Evolutionary conservation across 2,113 vertebrate genomes (phyloP).

Genomic region (Ceratotherium simum): DNA sequence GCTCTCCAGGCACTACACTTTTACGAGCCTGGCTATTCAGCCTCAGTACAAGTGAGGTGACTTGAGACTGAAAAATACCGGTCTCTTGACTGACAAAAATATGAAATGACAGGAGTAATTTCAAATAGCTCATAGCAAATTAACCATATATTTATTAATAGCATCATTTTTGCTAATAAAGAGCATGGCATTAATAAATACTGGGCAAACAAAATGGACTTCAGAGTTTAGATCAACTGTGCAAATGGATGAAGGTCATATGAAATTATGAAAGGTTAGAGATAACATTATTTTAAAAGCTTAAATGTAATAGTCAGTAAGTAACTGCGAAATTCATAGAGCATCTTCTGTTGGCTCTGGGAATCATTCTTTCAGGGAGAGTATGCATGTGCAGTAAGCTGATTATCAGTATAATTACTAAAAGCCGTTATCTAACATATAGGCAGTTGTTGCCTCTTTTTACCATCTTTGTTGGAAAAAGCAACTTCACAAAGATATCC

Average conservation of each 20-base stretch:
- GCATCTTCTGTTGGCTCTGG: neutral
- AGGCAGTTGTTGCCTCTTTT: neutral
- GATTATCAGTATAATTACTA: neutral
- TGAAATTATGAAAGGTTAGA: constrained; percentile 9
- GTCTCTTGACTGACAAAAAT: constrained; percentile 6
- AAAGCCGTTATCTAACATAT: neutral
- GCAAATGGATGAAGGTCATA: neutral
- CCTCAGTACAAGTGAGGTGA: neutral
- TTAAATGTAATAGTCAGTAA: neutral
- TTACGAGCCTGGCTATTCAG: neutral
- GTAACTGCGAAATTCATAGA: neutral
- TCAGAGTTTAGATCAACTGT: neutral
- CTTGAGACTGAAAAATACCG: neutral
- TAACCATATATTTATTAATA: constrained; percentile 21
- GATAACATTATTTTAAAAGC: constrained; percentile 4
- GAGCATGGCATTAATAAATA: neutral
- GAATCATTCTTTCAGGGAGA: neutral
- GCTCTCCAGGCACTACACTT: neutral
- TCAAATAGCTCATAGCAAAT: constrained; percentile 48
- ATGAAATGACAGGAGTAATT: constrained; percentile 48
- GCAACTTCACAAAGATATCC: neutral
- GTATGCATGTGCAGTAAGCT: neutral
- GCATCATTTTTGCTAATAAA: constrained; percentile 39
- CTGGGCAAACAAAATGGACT: constrained; percentile 2
- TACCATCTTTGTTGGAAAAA: neutral